Evolutionary conservation across 2,797 vertebrate species (phyloP).

Genomic region (Premnoplex brunnescens): DNA sequence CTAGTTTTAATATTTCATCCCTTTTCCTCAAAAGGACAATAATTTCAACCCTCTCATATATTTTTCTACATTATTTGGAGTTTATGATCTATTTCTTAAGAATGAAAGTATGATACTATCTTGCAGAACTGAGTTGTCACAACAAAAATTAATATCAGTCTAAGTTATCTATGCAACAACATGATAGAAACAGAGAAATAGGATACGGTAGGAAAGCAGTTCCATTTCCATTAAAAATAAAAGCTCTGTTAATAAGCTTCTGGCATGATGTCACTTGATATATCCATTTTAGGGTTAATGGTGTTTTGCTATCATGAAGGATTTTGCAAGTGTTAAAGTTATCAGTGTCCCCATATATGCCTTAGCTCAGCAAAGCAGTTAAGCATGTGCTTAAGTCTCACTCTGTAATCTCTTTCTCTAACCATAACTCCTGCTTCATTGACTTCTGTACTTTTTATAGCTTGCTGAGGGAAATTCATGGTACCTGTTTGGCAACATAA

Average conservation of each 20-base stretch:
- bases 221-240: slow-evolving; percentile 75
- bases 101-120: slow-evolving; percentile 15
- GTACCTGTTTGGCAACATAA: slow-evolving; percentile 63
- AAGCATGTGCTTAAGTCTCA: slow-evolving; percentile 58
- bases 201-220: slow-evolving; percentile 62
- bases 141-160: not conserved
- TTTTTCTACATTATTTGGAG: not conserved
- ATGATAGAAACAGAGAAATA: slow-evolving; percentile 48
- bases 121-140: not conserved
- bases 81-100: not conserved
- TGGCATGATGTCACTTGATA: slow-evolving; percentile 13
- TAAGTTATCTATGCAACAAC: slow-evolving; percentile 22
- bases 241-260: slow-evolving; percentile 60
- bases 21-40: not conserved
- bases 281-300: slow-evolving; percentile 28
- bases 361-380: slow-evolving; percentile 59
- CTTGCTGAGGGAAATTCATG: slow-evolving; percentile 58
- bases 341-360: slow-evolving; percentile 52
- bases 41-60: not conserved
- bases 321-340: slow-evolving; percentile 70
- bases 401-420: slow-evolving; percentile 77
- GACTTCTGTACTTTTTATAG: slow-evolving; percentile 46
- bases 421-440: slow-evolving; percentile 55
- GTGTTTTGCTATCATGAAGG: slow-evolving; percentile 57
- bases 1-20: not conserved